Conservation (phyloP, 2,113 vertebrate species). For the Neopipo cinnamomea region DNA sequence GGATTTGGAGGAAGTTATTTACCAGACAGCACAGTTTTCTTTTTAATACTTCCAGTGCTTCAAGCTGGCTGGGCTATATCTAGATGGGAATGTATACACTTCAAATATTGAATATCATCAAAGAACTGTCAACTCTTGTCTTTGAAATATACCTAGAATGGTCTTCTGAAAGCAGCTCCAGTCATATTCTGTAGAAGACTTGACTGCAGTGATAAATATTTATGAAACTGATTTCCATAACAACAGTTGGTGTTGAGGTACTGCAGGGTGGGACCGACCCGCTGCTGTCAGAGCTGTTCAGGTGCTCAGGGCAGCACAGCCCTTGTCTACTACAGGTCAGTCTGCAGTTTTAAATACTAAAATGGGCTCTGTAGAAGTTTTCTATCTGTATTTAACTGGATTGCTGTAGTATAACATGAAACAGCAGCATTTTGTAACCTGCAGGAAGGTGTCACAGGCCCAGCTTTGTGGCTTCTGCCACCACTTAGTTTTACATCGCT, state of each 20-base stretch:
- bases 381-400: neutral
- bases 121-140: neutral
- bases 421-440: neutral
- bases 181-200: neutral
- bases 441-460: neutral
- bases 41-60: neutral
- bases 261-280: neutral
- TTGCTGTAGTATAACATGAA: neutral
- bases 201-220: neutral
- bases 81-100: neutral
- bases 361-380: neutral
- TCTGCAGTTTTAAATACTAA: neutral
- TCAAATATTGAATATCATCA: neutral
- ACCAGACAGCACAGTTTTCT: neutral
- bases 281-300: neutral
- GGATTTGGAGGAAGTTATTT: neutral
- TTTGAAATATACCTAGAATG: neutral
- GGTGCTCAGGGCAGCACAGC: neutral
- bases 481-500: neutral
- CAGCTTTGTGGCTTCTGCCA: neutral
- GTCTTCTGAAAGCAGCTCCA: neutral
- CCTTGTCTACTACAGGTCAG: neutral
- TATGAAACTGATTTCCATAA: neutral
- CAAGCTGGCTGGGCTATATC: neutral
- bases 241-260: neutral